phyloP scores from a whole-genome alignment of 2,797 vertebrate genomes.

The Myioborus miniatus region DNA sequence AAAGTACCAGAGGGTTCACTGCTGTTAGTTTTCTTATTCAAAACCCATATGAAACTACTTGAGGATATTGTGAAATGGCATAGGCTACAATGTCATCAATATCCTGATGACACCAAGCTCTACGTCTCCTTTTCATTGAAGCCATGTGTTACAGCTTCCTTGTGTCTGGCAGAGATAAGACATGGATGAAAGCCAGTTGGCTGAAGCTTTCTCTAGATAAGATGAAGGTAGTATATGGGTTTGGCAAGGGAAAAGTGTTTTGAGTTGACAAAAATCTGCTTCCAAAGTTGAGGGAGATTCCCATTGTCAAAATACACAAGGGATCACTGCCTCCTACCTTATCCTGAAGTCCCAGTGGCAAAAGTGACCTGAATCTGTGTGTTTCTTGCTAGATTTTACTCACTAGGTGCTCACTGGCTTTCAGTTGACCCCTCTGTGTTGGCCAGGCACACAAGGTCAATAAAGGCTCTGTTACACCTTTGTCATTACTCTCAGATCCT shows the following conservation, averaged over 20 bases:
- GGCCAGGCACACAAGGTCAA: not conserved
- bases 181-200: constrained; percentile 63
- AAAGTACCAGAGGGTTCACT: constrained; percentile 10
- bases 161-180: constrained; percentile 66
- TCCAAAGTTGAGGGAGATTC: constrained; percentile 42
- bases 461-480: not conserved
- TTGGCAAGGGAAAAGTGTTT: constrained; percentile 35
- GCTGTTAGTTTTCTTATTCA: constrained; percentile 25
- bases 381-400: not conserved
- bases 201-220: constrained; percentile 50
- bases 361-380: not conserved
- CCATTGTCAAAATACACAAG: not conserved
- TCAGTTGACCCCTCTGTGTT: not conserved
- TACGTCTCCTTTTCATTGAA: constrained; percentile 55
- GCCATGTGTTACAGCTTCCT: constrained; percentile 57
- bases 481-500: not conserved
- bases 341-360: not conserved
- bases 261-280: constrained; percentile 43
- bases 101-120: constrained; percentile 63
- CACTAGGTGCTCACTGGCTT: not conserved
- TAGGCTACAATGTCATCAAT: constrained; percentile 58
- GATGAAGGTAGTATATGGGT: constrained; percentile 45
- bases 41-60: constrained; percentile 47
- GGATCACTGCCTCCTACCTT: not conserved
- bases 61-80: constrained; percentile 48